Conservation (phyloP, 1,140 invertebrate genomes). For the Orius laevigatus region DNA sequence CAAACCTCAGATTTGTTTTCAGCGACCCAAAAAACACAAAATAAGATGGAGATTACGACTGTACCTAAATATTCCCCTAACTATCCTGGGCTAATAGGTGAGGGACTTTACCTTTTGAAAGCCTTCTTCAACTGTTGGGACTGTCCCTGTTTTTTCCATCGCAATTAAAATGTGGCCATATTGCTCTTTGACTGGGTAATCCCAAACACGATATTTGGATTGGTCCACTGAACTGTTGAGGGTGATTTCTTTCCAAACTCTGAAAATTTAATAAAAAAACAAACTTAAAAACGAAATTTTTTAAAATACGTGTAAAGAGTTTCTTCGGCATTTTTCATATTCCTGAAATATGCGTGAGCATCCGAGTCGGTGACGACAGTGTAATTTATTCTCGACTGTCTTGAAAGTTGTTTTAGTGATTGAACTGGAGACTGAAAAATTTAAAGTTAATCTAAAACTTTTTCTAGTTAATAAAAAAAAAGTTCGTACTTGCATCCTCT, state of each 20-base stretch:
- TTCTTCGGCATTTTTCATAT: conserved; percentile 82
- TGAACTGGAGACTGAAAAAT: conserved; percentile 57
- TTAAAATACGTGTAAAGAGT: conserved; percentile 54
- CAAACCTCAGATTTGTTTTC: too few relatives aligned
- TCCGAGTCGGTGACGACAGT: conserved; percentile 67
- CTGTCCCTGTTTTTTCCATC: conserved; percentile 59
- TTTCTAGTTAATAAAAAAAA: too few relatives aligned
- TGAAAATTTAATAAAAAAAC: conserved; percentile 24
- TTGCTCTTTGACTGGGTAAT: conserved; percentile 81
- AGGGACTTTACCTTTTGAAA: conserved; percentile 50
- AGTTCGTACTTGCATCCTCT: conserved; percentile 70
- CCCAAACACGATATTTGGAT: conserved; percentile 71
- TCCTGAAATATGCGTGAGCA: conserved; percentile 72
- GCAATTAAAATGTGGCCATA: conserved; percentile 73
- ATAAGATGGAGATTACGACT: too few relatives aligned
- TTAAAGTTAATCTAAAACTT: conserved; percentile 5
- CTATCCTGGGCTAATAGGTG: too few relatives aligned
- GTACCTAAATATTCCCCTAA: not conserved
- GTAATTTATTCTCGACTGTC: conserved; percentile 80
- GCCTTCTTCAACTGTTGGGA: conserved; percentile 47
- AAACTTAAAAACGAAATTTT: not conserved
- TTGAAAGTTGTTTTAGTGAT: conserved; percentile 69
- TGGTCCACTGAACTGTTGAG: conserved; percentile 60
- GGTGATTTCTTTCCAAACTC: conserved; percentile 78
- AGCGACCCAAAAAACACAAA: too few relatives aligned